Percentiles rank a stretch among this genome's conserved stretches.
Conservation (phyloP, 2,888 invertebrate genomes). For the Mimumesa dahlbomi region DNA sequence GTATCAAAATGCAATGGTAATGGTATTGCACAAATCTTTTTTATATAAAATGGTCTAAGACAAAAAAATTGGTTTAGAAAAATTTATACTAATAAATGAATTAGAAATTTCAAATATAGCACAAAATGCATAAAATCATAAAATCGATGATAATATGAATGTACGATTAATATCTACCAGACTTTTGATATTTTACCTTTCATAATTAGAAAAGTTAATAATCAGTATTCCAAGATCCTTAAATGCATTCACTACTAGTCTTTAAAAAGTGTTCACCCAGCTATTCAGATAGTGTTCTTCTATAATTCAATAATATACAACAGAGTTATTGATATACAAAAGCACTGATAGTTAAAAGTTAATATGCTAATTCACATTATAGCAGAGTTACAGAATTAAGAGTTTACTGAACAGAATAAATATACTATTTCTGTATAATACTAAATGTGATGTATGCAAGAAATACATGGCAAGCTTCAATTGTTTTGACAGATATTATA, state of each 20-base stretch:
- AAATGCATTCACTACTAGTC: slow-evolving; percentile 62
- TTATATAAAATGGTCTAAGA: slow-evolving; percentile 32
- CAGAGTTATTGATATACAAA: slow-evolving; percentile 54
- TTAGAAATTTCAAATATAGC: slow-evolving; percentile 40
- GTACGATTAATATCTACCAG: slow-evolving; percentile 23
- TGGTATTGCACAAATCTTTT: slow-evolving; percentile 53
- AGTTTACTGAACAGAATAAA: slow-evolving; percentile 52
- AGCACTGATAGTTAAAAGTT: slow-evolving; percentile 63
- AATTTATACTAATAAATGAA: slow-evolving; percentile 33
- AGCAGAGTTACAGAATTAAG: slow-evolving; percentile 56
- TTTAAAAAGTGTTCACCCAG: slow-evolving; percentile 63
- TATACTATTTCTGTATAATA: too few species aligned
- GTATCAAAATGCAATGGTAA: slow-evolving; percentile 32
- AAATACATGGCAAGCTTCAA: slow-evolving; percentile 40
- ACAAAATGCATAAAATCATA: slow-evolving; percentile 34
- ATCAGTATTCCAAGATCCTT: slow-evolving; percentile 52
- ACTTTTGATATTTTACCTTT: slow-evolving; percentile 46
- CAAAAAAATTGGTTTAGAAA: slow-evolving; percentile 32
- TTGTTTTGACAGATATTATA: slow-evolving; percentile 26
- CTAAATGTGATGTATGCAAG: slow-evolving; percentile 40
- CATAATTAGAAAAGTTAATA: slow-evolving; percentile 32
- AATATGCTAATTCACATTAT: slow-evolving; percentile 53
- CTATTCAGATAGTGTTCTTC: slow-evolving; percentile 54
- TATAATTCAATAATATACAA: slow-evolving; percentile 51
- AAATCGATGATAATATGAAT: slow-evolving; percentile 21